Evolutionary conservation across 2,888 invertebrate species (phyloP).

Genomic region (Drosophila tanythrix): DNA sequence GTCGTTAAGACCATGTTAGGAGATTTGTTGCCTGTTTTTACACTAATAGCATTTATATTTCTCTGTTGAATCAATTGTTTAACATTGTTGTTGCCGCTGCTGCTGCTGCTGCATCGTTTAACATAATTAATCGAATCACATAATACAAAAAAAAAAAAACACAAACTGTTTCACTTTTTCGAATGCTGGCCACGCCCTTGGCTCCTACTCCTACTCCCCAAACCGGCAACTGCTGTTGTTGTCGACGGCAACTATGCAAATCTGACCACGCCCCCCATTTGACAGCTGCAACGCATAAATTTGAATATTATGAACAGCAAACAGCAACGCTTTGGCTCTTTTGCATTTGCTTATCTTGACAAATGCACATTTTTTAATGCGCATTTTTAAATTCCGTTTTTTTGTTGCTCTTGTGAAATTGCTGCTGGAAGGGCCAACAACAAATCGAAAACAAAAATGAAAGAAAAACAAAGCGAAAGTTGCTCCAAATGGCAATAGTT

Average conservation of each 20-base stretch:
- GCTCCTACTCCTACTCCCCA: not conserved
- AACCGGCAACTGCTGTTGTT: conserved; percentile 7
- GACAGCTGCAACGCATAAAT: conserved; percentile 61
- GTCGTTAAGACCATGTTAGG: conserved; percentile 83
- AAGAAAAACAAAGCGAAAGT: conserved; percentile 55
- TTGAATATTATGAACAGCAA: conserved; percentile 50
- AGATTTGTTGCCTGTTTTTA: conserved; percentile 18
- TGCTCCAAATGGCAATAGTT: conserved; percentile 6
- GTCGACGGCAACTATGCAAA: conserved; percentile 46
- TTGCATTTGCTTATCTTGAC: conserved; percentile 34
- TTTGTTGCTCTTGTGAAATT: conserved; percentile 9
- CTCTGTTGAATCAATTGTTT: not conserved
- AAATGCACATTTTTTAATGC: conserved; percentile 67
- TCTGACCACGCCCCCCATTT: conserved; percentile 25
- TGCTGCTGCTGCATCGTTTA: conserved; percentile 15
- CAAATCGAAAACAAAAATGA: not conserved
- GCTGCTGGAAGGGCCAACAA: not conserved
- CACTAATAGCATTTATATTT: conserved; percentile 3
- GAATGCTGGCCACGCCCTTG: conserved; percentile 6
- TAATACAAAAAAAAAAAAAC: not conserved
- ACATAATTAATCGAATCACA: not conserved
- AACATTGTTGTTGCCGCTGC: conserved; percentile 15
- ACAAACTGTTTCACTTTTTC: not conserved
- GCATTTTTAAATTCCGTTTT: conserved; percentile 63
- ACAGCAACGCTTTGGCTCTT: conserved; percentile 9